These are phyloP conservation scores for Philotrypesis tridentata DNA, from an alignment of 1,140 invertebrate genomes.

Conservation along the genomic window DNA sequence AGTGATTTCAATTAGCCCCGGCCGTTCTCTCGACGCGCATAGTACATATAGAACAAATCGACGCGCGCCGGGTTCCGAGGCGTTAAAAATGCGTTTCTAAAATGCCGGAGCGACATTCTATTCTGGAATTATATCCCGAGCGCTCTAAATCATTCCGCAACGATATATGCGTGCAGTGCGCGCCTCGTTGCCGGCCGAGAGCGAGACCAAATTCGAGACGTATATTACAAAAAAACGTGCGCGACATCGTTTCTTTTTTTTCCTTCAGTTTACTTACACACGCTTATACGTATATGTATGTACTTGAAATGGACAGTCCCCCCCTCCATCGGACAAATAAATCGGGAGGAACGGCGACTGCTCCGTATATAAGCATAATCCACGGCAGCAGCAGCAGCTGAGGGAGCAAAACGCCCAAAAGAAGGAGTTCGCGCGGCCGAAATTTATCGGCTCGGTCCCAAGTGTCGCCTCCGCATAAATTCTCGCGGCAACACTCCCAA, in stretches of 20 bases:
- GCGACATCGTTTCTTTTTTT: background rate
- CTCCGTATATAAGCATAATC: conserved; percentile 13
- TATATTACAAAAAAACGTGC: background rate
- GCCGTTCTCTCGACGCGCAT: too few species aligned
- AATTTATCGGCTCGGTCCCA: conserved; percentile 42
- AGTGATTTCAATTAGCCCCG: background rate
- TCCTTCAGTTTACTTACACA: background rate
- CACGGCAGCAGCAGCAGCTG: background rate
- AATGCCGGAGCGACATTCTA: too few species aligned
- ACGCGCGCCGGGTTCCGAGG: background rate
- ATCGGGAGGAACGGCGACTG: conserved; percentile 2
- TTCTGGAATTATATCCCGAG: too few species aligned
- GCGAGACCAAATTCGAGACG: too few species aligned
- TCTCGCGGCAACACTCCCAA: conserved; percentile 13
- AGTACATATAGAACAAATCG: too few species aligned
- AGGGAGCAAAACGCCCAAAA: too few species aligned
- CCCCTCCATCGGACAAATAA: conserved; percentile 12
- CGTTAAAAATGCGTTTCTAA: background rate
- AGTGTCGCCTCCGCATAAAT: conserved; percentile 38
- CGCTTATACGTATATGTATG: background rate
- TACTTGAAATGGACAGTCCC: conserved; percentile 9
- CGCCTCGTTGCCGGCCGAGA: too few species aligned
- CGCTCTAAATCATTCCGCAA: too few species aligned
- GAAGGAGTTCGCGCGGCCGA: conserved; percentile 11
- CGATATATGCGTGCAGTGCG: too few species aligned